These are phyloP conservation scores for Eulemur mongoz DNA, from an alignment of 2,797 vertebrate genomes.

Conservation along the genomic window DNA sequence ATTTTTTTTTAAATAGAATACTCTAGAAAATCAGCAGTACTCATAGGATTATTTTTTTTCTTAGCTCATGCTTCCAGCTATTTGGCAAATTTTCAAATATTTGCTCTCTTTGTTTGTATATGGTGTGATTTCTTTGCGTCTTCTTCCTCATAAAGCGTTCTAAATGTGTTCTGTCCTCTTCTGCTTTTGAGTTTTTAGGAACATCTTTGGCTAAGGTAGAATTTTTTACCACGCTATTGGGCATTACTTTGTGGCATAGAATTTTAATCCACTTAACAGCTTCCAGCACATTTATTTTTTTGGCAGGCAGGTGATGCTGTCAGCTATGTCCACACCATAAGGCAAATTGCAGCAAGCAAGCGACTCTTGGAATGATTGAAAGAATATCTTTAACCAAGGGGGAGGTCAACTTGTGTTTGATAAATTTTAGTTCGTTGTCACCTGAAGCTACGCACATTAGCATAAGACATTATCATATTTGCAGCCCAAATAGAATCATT, in stretches of 20 bases:
- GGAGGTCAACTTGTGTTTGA: background rate
- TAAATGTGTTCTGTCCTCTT: background rate
- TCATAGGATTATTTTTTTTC: background rate
- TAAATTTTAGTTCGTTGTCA: conserved; percentile 2
- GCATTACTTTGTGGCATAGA: background rate
- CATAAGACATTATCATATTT: background rate
- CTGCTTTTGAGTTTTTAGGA: conserved; percentile 19
- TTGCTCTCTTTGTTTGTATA: conserved; percentile 5
- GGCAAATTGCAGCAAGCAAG: background rate
- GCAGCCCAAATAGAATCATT: background rate
- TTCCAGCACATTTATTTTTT: conserved; percentile 35
- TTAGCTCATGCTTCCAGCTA: background rate
- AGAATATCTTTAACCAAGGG: background rate
- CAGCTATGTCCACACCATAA: background rate
- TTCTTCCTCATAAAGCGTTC: background rate
- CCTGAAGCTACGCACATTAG: background rate
- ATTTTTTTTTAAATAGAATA: background rate
- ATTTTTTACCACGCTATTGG: background rate
- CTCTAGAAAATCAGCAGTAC: conserved; percentile 13
- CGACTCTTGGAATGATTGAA: background rate
- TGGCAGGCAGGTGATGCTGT: background rate
- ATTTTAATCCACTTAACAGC: conserved; percentile 60
- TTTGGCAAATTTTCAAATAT: conserved; percentile 40
- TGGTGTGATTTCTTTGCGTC: background rate
- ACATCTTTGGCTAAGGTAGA: background rate